A percentile compares a stretch with the other conserved stretches of the same genome.
These are phyloP conservation scores for Glaucopsyche alexis DNA, from an alignment of 2,888 invertebrate species.

Conservation along the genomic window DNA sequence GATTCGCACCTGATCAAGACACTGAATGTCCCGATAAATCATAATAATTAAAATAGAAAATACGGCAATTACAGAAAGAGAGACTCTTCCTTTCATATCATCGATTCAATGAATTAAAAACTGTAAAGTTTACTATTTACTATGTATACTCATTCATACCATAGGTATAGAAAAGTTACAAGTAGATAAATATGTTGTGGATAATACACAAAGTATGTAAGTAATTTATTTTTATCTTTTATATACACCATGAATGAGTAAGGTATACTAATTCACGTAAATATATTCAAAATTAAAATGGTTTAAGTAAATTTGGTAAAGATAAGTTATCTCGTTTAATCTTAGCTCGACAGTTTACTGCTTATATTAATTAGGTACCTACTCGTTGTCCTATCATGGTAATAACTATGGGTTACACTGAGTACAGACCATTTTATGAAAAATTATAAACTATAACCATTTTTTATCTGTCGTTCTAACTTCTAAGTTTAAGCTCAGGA, in stretches of 20 bases:
- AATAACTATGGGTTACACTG: not conserved
- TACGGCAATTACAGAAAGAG: no score
- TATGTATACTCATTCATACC: not conserved
- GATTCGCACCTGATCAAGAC: no score
- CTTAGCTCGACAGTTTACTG: not conserved
- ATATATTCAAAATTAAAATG: not conserved
- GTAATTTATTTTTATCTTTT: constrained; percentile 12
- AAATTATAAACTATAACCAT: no score
- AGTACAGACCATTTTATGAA: not conserved
- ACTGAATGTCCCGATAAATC: no score
- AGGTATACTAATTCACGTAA: no score
- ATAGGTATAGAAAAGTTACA: not conserved
- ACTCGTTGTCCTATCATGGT: not conserved
- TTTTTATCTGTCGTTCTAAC: no score
- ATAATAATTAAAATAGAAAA: no score
- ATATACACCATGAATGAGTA: constrained; percentile 13
- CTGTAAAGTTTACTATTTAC: not conserved
- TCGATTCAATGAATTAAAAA: not conserved
- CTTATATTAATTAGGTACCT: constrained; percentile 10
- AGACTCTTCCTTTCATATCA: not conserved
- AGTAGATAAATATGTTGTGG: not conserved
- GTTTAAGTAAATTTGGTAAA: not conserved
- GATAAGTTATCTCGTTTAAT: constrained; percentile 24
- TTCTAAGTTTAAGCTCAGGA: no score
- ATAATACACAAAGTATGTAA: not conserved